phyloP scores from a whole-genome alignment of 2,797 vertebrate species.

The Cyprinodon diabolis region DNA sequence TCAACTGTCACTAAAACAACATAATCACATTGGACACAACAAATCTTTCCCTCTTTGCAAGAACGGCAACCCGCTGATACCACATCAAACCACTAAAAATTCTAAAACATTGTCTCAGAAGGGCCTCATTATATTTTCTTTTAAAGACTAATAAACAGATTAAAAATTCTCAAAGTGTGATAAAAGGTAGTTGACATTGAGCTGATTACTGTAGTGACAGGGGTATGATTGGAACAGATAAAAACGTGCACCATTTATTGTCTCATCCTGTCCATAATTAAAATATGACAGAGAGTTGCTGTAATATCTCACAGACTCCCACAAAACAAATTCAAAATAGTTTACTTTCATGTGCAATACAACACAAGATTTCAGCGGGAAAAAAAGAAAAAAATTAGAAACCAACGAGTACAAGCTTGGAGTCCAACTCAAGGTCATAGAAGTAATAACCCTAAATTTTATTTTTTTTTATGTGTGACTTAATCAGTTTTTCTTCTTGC shows the following conservation, averaged over 20 bases:
- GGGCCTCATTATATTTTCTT: neutral
- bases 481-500: neutral
- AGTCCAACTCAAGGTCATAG: neutral
- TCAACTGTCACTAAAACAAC: neutral
- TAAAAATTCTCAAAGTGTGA: neutral
- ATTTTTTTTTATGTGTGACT: neutral
- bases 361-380: neutral
- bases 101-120: neutral
- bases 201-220: neutral
- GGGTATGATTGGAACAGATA: constrained; percentile 4
- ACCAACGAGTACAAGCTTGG: neutral
- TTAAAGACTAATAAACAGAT: neutral
- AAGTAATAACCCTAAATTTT: too few species aligned
- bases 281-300: neutral
- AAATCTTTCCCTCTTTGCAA: neutral
- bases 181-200: neutral
- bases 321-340: neutral
- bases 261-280: neutral
- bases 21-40: neutral
- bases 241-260: constrained; percentile 2
- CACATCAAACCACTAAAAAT: neutral
- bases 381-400: neutral
- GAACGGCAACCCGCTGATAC: neutral
- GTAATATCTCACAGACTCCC: neutral
- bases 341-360: neutral